These are phyloP conservation scores for Nothoprocta pentlandii DNA, from an alignment of 2,113 vertebrate species.

Conservation along the genomic window DNA sequence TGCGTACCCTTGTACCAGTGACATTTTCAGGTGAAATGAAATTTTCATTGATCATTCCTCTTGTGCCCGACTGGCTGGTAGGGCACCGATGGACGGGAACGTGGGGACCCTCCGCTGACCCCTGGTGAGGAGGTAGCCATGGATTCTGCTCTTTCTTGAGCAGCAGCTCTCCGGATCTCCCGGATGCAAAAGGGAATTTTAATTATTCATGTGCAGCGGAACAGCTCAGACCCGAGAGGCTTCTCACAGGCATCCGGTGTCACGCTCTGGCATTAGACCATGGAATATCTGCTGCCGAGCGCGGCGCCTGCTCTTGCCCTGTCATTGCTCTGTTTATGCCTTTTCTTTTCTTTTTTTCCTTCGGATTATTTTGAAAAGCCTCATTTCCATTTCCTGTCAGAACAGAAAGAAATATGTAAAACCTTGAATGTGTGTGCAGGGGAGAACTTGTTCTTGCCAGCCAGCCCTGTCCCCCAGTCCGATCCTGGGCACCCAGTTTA, in stretches of 20 bases:
- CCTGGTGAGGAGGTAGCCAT: no score
- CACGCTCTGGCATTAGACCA: fast-evolving
- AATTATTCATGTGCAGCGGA: background rate
- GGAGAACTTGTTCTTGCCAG: background rate
- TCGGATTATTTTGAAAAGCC: background rate
- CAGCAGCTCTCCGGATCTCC: no score
- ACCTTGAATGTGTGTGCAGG: background rate
- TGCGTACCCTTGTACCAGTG: fast-evolving
- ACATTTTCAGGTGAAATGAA: fast-evolving
- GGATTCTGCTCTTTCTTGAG: background rate
- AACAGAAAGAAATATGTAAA: background rate
- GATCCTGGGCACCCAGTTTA: background rate
- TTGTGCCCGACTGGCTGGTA: background rate
- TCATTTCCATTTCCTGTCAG: background rate
- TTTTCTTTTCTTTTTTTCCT: background rate
- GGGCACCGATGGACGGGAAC: background rate
- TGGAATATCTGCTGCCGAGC: background rate
- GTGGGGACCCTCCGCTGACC: fast-evolving
- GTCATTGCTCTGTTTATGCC: background rate
- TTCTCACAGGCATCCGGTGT: fast-evolving
- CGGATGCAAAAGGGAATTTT: background rate
- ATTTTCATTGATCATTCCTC: background rate
- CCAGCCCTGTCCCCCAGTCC: background rate
- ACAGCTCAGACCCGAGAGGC: background rate
- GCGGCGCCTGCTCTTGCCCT: fast-evolving